Evolutionary conservation across 2,113 vertebrate genomes (phyloP).

Genomic region (Stomatorhinus ivindoensis): DNA sequence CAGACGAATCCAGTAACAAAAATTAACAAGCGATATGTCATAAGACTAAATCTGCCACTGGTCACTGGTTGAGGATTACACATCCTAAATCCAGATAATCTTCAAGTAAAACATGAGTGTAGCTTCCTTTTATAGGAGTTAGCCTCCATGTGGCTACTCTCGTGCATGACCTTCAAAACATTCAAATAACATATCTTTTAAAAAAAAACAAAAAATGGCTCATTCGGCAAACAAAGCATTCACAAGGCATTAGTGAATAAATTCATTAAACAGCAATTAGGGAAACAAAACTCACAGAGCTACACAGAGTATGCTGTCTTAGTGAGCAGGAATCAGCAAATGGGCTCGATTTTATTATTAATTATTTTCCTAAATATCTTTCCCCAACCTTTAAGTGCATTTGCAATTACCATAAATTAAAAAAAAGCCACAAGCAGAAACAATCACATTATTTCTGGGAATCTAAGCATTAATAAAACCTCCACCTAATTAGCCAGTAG

Average conservation of each 20-base stretch:
- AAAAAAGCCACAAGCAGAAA: conserved; percentile 42
- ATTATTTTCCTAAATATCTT: conserved; percentile 46
- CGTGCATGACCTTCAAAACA: background rate
- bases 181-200: background rate
- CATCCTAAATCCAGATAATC: conserved; percentile 19
- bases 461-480: conserved; percentile 30
- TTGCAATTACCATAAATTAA: conserved; percentile 44
- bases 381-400: conserved; percentile 55
- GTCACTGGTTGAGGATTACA: background rate
- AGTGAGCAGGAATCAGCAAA: background rate
- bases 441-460: conserved; percentile 50
- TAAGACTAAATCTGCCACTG: background rate
- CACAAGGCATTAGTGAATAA: background rate
- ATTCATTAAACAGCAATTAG: background rate
- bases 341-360: conserved; percentile 2
- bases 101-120: conserved; percentile 23
- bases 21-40: background rate
- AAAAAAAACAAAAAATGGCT: background rate
- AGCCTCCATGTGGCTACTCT: background rate
- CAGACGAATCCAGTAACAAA: background rate
- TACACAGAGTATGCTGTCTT: background rate
- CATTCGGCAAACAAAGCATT: background rate
- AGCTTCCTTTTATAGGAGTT: background rate
- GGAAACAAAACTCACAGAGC: background rate
- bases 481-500: conserved; percentile 54